phyloP scores from a whole-genome alignment of 2,113 vertebrate genomes.

The Pogonocichla stellata region DNA sequence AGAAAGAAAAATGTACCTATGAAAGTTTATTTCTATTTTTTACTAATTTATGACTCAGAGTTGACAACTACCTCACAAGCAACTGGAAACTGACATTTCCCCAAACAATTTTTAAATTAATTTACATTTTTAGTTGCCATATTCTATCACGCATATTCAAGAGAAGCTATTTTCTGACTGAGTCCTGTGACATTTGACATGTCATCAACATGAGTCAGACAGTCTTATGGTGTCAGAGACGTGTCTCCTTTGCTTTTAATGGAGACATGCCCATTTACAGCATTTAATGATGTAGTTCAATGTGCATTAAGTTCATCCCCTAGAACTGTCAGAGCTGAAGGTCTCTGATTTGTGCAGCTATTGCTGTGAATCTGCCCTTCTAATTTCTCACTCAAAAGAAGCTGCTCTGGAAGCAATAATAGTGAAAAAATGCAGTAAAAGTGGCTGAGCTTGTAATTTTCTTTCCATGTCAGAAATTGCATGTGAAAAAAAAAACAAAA shows the following conservation, averaged over 20 bases:
- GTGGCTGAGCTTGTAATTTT: neutral
- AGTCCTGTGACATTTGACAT: neutral
- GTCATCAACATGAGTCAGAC: neutral
- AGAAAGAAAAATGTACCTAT: neutral
- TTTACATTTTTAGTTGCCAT: neutral
- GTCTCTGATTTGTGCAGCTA: neutral
- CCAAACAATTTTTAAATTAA: neutral
- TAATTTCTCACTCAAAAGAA: slow-evolving; percentile 2
- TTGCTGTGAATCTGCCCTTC: neutral
- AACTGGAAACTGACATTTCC: neutral
- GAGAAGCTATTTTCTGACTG: neutral
- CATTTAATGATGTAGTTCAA: slow-evolving; percentile 9
- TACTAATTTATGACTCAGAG: neutral
- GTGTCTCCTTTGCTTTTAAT: neutral
- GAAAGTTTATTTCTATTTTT: neutral
- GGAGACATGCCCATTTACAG: neutral
- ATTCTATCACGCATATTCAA: neutral
- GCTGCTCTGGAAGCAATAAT: neutral
- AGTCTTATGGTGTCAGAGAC: neutral
- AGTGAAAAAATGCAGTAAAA: neutral
- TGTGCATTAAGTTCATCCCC: neutral
- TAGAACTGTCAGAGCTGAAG: neutral
- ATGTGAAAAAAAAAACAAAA: neutral
- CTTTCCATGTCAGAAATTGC: neutral
- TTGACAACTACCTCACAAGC: neutral